Evolutionary conservation across 1,140 invertebrate species (phyloP).

Genomic region (Scaptomyza montana): DNA sequence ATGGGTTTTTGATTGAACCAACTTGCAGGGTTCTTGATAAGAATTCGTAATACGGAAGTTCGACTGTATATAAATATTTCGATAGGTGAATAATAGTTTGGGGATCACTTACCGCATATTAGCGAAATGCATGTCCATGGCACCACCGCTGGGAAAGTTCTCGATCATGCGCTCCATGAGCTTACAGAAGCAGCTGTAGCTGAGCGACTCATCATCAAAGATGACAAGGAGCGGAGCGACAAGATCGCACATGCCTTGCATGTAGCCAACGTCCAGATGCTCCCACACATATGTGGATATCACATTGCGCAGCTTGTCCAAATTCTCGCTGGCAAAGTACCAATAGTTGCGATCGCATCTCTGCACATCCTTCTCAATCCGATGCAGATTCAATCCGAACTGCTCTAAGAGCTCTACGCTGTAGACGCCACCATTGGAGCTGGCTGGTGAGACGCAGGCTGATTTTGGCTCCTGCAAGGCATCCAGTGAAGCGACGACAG

Average conservation of each 20-base stretch:
- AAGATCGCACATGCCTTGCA: conserved; percentile 98
- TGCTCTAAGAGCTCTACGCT: conserved; percentile 93
- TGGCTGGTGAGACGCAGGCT: conserved; percentile 90
- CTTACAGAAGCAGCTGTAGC: conserved; percentile 95
- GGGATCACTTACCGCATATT: conserved; percentile 91
- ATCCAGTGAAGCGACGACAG: conserved; percentile 76
- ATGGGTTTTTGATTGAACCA: too few species aligned
- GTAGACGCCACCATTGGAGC: conserved; percentile 94
- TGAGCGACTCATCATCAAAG: conserved; percentile 95
- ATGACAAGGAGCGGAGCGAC: conserved; percentile 96
- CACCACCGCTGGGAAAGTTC: conserved; percentile 96
- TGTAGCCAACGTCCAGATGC: conserved; percentile 94
- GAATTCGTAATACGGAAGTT: too few species aligned
- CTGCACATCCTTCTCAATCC: conserved; percentile 98
- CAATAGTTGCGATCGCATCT: conserved; percentile 96
- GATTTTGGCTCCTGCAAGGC: conserved; percentile 85
- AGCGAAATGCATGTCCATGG: conserved; percentile 97
- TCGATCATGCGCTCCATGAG: conserved; percentile 95
- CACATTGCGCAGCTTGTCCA: conserved; percentile 97
- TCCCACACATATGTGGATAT: conserved; percentile 99
- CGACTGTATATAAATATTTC: too few species aligned
- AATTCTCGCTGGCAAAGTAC: conserved; percentile 94
- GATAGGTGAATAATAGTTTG: too few species aligned
- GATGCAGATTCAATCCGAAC: conserved; percentile 95
- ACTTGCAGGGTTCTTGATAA: too few species aligned